Percentiles rank a stretch among this genome's conserved stretches.
Conservation (phyloP, 2,113 vertebrate genomes). For the Hemichromis elongatus region DNA sequence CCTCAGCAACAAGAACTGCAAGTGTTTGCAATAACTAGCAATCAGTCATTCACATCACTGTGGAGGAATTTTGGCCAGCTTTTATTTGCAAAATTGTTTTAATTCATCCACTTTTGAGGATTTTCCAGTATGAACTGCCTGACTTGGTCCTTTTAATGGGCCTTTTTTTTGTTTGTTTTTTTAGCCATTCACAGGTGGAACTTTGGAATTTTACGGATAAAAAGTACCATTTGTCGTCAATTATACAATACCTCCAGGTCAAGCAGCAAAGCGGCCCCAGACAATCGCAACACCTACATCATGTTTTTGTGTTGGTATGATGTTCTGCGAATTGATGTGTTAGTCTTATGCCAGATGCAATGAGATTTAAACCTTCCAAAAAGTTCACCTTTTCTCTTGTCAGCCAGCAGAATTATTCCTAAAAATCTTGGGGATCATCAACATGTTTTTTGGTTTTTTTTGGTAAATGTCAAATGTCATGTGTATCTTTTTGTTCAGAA, state of each 20-base stretch:
- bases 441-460: not conserved
- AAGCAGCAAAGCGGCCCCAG: not conserved
- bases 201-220: not conserved
- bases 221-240: not conserved
- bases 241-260: not conserved
- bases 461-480: not conserved
- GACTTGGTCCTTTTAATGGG: not conserved
- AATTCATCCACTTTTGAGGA: not conserved
- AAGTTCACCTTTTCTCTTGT: not conserved
- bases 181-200: not conserved
- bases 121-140: not conserved
- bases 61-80: not conserved
- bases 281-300: not conserved
- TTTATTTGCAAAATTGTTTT: not conserved
- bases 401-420: not conserved
- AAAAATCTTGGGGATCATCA: not conserved
- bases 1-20: not conserved
- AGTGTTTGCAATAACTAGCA: not conserved
- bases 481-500: accelerated
- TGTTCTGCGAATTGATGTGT: not conserved
- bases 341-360: not conserved
- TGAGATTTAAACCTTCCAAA: not conserved
- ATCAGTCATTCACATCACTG: not conserved
- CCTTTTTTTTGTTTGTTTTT: accelerated
- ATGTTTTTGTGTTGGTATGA: not conserved